Evolutionary conservation across 2,113 vertebrate species (phyloP).

Genomic region (Lucifuga dentata): DNA sequence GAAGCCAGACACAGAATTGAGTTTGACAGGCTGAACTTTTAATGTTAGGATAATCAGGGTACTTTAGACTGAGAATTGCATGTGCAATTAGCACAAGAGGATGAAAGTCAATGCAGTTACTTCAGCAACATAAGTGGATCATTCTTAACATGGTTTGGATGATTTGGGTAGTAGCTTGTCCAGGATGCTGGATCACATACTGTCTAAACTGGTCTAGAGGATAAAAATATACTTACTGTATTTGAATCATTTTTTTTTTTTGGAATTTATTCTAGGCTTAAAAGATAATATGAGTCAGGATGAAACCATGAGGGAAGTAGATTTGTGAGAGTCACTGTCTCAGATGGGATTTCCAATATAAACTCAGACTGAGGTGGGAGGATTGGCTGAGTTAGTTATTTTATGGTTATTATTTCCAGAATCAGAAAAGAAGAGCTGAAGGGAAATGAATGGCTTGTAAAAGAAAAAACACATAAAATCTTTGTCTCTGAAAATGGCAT

Average conservation of each 20-base stretch:
- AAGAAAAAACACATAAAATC: no score
- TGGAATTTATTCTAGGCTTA: no score
- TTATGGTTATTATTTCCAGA: no score
- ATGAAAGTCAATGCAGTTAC: conserved; percentile 15
- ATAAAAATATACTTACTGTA: no score
- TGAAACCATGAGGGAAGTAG: no score
- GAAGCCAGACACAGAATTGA: conserved; percentile 40
- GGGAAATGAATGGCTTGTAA: neutral
- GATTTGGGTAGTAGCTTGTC: conserved; percentile 14
- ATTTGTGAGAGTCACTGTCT: conserved; percentile 9
- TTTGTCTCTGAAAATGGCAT: neutral
- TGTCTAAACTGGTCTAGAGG: neutral
- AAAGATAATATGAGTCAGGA: no score
- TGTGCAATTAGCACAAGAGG: conserved; percentile 14
- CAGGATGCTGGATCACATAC: neutral
- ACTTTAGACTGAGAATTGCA: neutral
- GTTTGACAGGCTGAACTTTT: conserved; percentile 33
- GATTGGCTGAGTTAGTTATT: neutral
- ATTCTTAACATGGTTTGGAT: conserved; percentile 31
- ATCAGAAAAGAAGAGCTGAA: neutral
- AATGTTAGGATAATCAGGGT: conserved; percentile 3
- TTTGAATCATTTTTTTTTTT: no score
- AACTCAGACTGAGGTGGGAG: conserved; percentile 10
- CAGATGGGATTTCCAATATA: conserved; percentile 4
- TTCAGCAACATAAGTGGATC: conserved; percentile 23